phyloP scores from a whole-genome alignment of 2,888 invertebrate genomes.

The Drosophila neonasuta region DNA sequence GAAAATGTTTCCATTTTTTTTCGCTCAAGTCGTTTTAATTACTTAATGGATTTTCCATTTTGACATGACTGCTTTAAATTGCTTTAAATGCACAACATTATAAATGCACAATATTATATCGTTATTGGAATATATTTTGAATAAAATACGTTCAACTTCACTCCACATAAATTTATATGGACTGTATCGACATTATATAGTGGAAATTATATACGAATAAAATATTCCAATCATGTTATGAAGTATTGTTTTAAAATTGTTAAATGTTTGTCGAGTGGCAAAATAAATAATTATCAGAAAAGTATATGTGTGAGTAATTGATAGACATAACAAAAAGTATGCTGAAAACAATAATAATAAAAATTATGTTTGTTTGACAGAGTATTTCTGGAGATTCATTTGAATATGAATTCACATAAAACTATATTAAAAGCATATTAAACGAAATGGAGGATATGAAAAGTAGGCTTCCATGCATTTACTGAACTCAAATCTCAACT shows the following conservation, averaged over 20 bases:
- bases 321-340: too few species aligned
- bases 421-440: background rate
- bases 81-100: too few species aligned
- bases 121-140: too few species aligned
- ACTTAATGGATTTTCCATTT: conserved; percentile 15
- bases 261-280: background rate
- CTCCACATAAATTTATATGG: too few species aligned
- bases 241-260: background rate
- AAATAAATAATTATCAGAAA: background rate
- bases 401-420: background rate
- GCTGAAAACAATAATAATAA: background rate
- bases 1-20: background rate
- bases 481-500: too few species aligned
- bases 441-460: background rate
- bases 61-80: background rate
- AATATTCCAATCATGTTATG: too few species aligned
- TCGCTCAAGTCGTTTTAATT: conserved; percentile 9
- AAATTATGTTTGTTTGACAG: background rate
- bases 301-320: too few species aligned
- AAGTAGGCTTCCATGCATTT: background rate
- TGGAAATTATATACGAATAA: too few species aligned
- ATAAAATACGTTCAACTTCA: too few species aligned
- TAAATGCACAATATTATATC: too few species aligned
- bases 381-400: background rate
- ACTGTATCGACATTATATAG: too few species aligned